Percentiles rank a stretch among this genome's conserved stretches.
Conservation (phyloP, 2,888 invertebrate species). For the Melangyna quadrimaculata region DNA sequence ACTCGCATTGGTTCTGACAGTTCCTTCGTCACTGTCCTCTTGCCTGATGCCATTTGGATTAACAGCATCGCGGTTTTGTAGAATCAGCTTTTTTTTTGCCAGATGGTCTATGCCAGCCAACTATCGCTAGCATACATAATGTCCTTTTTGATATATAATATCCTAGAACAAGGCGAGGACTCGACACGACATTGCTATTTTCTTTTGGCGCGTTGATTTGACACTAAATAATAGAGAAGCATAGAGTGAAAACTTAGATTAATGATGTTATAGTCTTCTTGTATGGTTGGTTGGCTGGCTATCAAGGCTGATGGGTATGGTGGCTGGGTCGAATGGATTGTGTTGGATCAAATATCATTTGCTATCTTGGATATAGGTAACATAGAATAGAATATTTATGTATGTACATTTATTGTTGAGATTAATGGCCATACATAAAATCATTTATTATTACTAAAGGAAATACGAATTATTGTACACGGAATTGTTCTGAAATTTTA, state of each 20-base stretch:
- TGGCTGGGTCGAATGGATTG: background rate
- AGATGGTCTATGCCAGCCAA: background rate
- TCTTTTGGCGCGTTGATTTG: conserved; percentile 64
- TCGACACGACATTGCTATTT: background rate
- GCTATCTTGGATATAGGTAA: conserved; percentile 7
- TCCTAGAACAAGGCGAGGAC: conserved; percentile 5
- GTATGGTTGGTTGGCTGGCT: background rate
- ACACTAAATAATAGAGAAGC: conserved; percentile 57
- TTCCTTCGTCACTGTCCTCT: background rate
- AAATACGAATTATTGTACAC: conserved; percentile 35
- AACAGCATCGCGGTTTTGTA: conserved; percentile 22
- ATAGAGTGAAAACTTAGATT: conserved; percentile 55
- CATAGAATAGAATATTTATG: background rate
- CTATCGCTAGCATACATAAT: background rate
- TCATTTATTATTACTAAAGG: conserved; percentile 62
- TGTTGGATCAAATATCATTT: conserved; percentile 58
- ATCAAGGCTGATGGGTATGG: background rate
- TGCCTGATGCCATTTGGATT: background rate
- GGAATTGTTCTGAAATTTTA: conserved; percentile 55
- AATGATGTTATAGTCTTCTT: conserved; percentile 53
- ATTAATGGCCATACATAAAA: conserved; percentile 57
- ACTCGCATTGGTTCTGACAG: conserved; percentile 60
- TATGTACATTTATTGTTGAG: conserved; percentile 42
- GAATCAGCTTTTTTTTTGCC: background rate
- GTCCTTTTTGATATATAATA: conserved; percentile 5